Evolutionary conservation across 2,888 invertebrate species (phyloP), one percentile per base, ranked within the genome.

Genomic region (Sphaerophoria taeniata): DNA sequence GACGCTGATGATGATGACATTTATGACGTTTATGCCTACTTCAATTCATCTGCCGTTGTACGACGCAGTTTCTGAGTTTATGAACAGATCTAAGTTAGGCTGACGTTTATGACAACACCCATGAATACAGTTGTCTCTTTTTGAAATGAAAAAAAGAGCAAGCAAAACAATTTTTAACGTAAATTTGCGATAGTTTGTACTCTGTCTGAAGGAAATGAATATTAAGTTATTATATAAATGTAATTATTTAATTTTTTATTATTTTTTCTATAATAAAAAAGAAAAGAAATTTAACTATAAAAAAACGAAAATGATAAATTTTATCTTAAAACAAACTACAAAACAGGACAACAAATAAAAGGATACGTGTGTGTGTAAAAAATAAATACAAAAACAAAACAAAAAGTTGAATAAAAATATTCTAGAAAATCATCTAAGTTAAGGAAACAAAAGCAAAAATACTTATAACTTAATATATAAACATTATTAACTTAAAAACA

Each of bases 191-290:
- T 75, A 74, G 83, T 78, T 39, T 67, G 51, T 67, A 65, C 49
- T 65, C 63, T 78, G 71, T 84, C 84, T 84, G 43, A 79, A 72
- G 75, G 79, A 84, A 84, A 67, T 84, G 84, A 79, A 79, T 60
- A 71, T 72, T 84, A 84, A 76, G 71, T 84, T 80, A 84, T 84
- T 75, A 79, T 67, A 65, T 75, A 65, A 24, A 74, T 72, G 79
- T 79, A 39, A 60, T 60, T 60, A 72, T 70, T 65, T 75, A 58
- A n/a, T 67, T 67, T 67, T 39, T 6, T 56, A 7, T 33, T 34
- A 31, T 34, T 55, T 24, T 31, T 71, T 51, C 71, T 69, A 24
- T 63, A 56, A 65, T 74, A 61, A 43, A 65, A 51, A 69, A 72
- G 75, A 78, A 83, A 74, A 58, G 53, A 67, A 70, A 65, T 71